A percentile compares a stretch with the other conserved stretches of the same genome.
Evolutionary conservation across 2,797 vertebrate genomes (phyloP).

Genomic region (Pseudocheirus occidentalis): DNA sequence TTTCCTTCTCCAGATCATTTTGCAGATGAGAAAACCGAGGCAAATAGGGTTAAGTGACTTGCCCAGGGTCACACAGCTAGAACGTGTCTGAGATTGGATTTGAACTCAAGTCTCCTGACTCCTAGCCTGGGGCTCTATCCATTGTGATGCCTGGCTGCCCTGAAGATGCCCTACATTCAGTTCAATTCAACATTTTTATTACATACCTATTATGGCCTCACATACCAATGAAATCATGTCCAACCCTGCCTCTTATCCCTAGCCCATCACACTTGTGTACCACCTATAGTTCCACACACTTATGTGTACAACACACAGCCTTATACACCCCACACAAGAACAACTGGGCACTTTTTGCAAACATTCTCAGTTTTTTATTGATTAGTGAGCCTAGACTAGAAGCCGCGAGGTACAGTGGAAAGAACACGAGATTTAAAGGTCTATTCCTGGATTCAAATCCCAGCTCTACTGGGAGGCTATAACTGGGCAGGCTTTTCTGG

Average conservation of each 20-base stretch:
- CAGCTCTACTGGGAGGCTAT: background rate
- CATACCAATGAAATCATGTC: background rate
- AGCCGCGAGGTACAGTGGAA: background rate
- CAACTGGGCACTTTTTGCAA: background rate
- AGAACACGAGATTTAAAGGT: background rate
- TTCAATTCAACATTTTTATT: background rate
- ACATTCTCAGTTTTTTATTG: background rate
- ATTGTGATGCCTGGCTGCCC: background rate
- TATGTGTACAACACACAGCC: background rate
- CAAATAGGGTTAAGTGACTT: background rate
- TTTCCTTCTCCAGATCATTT: background rate
- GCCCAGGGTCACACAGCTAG: background rate
- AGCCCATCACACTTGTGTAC: background rate
- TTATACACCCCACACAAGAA: background rate
- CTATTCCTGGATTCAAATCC: background rate
- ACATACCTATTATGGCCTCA: background rate
- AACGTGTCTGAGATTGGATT: background rate
- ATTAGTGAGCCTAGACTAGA: background rate
- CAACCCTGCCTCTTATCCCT: background rate
- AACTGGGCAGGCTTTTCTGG: background rate
- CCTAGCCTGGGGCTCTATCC: background rate
- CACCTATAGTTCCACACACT: background rate
- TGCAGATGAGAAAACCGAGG: background rate
- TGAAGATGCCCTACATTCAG: background rate
- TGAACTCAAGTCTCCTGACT: background rate